Conservation (phyloP, 2,113 vertebrate species). For the Forbesichthys papilliferus region DNA sequence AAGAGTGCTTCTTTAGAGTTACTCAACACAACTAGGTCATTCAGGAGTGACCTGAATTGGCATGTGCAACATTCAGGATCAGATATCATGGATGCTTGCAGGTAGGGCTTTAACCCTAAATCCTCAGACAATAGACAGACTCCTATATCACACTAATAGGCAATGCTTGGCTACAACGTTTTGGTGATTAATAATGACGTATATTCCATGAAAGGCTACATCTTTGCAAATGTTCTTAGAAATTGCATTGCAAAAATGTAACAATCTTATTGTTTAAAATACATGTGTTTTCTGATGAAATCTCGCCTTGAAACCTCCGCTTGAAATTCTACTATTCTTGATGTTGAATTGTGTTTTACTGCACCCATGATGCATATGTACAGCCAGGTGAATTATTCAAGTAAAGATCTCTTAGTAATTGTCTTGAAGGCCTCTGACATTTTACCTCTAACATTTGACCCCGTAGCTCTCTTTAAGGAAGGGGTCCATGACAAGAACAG, state of each 20-base stretch:
- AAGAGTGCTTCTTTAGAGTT: too few species aligned
- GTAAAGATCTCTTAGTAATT: slow-evolving; percentile 27
- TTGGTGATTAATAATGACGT: not conserved
- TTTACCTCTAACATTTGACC: slow-evolving; percentile 21
- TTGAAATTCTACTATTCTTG: not conserved
- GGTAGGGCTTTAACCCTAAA: too few species aligned
- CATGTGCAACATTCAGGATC: too few species aligned
- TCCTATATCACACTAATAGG: too few species aligned
- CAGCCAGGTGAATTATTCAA: slow-evolving; percentile 5
- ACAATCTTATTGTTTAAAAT: too few species aligned
- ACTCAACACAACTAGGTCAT: too few species aligned
- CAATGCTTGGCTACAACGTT: not conserved
- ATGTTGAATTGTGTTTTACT: not conserved
- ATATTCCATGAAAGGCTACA: not conserved
- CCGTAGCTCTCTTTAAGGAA: slow-evolving; percentile 58
- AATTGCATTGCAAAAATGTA: not conserved
- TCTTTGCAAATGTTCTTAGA: not conserved
- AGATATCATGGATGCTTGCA: too few species aligned
- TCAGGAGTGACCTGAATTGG: too few species aligned
- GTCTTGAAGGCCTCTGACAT: slow-evolving; percentile 30
- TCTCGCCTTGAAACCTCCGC: not conserved
- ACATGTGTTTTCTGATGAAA: not conserved
- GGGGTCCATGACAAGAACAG: slow-evolving; percentile 68
- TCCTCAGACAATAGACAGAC: too few species aligned
- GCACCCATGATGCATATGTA: not conserved